phyloP scores from a whole-genome alignment of 2,797 vertebrate genomes.

The Monodelphis domestica region DNA sequence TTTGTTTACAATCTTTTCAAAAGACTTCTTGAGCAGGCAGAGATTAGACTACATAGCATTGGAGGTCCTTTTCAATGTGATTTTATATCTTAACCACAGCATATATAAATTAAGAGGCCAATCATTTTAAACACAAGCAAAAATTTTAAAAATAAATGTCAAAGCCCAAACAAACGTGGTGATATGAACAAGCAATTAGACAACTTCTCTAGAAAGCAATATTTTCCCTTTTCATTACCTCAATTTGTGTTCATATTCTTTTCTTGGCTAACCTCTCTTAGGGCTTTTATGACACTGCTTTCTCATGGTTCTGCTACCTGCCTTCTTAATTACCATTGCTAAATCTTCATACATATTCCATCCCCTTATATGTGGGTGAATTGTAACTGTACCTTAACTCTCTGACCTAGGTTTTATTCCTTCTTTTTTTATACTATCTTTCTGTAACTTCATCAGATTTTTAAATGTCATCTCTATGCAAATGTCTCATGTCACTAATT shows the following conservation, averaged over 20 bases:
- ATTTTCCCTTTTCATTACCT: background rate
- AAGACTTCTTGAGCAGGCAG: background rate
- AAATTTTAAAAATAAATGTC: constrained; percentile 17
- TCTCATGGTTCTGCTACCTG: background rate
- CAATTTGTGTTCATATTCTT: background rate
- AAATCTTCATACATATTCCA: background rate
- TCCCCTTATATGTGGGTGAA: background rate
- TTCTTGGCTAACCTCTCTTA: background rate
- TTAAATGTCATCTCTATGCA: background rate
- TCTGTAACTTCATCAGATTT: background rate
- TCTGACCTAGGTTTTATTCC: background rate
- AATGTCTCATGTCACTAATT: background rate
- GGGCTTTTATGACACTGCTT: background rate
- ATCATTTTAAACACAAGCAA: constrained; percentile 37
- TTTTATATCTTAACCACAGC: background rate
- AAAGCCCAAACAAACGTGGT: background rate
- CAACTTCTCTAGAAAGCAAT: background rate
- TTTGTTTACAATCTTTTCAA: background rate
- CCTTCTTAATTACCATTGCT: background rate
- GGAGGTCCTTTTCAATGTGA: background rate
- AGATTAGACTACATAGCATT: background rate
- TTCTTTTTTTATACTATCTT: background rate
- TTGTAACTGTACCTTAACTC: background rate
- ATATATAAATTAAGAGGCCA: constrained; percentile 20
- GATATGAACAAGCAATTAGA: background rate